Conservation (phyloP, 2,888 invertebrate species). For the Drosophila seclusa region DNA sequence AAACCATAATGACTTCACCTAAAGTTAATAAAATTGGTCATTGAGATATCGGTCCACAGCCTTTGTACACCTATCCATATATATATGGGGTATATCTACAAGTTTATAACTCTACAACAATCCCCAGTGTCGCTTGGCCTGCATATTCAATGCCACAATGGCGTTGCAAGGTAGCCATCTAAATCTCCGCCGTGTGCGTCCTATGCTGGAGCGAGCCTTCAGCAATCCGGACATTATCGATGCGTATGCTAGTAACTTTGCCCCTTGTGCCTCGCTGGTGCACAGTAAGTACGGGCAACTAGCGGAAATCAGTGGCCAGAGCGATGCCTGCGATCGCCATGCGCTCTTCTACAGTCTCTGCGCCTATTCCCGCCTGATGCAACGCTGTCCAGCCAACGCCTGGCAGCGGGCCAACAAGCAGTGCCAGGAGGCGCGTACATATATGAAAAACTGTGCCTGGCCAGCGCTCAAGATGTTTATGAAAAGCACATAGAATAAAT, state of each 20-base stretch:
- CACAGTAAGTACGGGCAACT: slow-evolving; percentile 44
- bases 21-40: not conserved
- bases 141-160: slow-evolving; percentile 62
- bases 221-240: slow-evolving; percentile 41
- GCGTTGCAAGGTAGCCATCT: slow-evolving; percentile 46
- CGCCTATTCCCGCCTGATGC: slow-evolving; percentile 58
- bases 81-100: not conserved
- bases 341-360: slow-evolving; percentile 71
- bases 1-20: not conserved
- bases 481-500: slow-evolving; percentile 51
- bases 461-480: slow-evolving; percentile 64
- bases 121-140: slow-evolving; percentile 62
- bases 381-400: slow-evolving; percentile 46
- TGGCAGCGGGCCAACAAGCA: slow-evolving; percentile 56
- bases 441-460: slow-evolving; percentile 59
- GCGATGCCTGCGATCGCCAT: slow-evolving; percentile 62
- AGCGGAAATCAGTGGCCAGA: slow-evolving; percentile 54
- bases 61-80: not conserved
- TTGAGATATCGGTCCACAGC: not conserved
- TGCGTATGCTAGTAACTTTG: slow-evolving; percentile 58
- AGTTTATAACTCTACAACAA: not conserved
- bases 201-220: slow-evolving; percentile 63
- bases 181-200: slow-evolving; percentile 41
- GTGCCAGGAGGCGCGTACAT: slow-evolving; percentile 52
- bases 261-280: slow-evolving; percentile 49